A percentile compares a stretch with the other conserved stretches of the same genome.
Conservation (phyloP, 2,113 vertebrate species). For the Phalacrocorax aristotelis region DNA sequence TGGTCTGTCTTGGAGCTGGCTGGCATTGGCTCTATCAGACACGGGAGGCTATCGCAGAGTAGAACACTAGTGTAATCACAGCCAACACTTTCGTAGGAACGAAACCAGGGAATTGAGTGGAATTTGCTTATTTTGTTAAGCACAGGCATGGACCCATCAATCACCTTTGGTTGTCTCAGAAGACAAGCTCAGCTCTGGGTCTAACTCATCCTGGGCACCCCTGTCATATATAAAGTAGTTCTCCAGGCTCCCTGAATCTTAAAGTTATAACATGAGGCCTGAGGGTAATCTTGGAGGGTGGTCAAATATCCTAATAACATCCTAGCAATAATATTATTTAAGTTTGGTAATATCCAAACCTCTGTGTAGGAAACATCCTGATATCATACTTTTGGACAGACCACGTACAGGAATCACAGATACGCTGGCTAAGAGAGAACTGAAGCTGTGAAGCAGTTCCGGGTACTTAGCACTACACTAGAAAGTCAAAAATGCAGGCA, state of each 20-base stretch:
- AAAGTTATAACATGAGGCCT: neutral
- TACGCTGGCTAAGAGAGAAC: neutral
- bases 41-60: neutral
- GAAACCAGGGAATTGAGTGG: neutral
- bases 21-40: too few species aligned
- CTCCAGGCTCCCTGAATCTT: neutral
- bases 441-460: neutral
- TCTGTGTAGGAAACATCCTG: neutral
- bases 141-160: neutral
- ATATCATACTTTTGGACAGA: neutral
- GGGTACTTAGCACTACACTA: neutral
- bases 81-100: neutral
- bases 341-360: neutral
- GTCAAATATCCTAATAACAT: neutral
- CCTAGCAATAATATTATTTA: neutral
- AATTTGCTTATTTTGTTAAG: slow-evolving; percentile 2
- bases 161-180: neutral
- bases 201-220: neutral
- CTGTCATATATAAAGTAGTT: neutral
- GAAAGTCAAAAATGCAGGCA: neutral
- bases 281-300: neutral
- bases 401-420: accelerated
- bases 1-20: too few species aligned
- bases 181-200: neutral
- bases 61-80: neutral